Percentiles rank a stretch among this genome's conserved stretches.
Evolutionary conservation across 2,888 invertebrate species (phyloP).

Genomic region (Plebejus argus): DNA sequence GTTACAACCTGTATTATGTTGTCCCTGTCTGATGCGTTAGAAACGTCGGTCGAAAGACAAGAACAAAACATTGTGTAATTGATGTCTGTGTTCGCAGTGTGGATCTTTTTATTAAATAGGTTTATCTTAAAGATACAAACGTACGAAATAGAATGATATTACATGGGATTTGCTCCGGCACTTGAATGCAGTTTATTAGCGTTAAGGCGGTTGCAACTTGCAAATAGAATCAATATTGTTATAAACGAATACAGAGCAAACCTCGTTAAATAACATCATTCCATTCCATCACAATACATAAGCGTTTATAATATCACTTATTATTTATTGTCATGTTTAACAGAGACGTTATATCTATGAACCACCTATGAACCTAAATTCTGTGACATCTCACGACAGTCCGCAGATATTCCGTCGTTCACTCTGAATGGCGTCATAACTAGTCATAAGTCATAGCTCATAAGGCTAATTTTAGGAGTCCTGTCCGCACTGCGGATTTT

Average conservation of each 20-base stretch:
- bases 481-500: too few species aligned
- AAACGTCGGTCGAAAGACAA: too few species aligned
- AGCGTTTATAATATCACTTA: conserved; percentile 13
- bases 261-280: neutral
- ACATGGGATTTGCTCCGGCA: neutral
- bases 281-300: neutral
- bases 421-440: neutral
- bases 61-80: neutral
- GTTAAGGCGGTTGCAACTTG: neutral
- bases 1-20: too few species aligned
- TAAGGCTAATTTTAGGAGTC: too few species aligned
- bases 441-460: too few species aligned
- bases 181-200: too few species aligned
- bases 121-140: neutral
- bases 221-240: neutral
- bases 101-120: neutral
- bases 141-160: neutral
- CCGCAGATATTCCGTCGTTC: neutral
- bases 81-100: neutral
- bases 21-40: too few species aligned
- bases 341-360: neutral
- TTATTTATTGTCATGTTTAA: neutral
- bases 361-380: too few species aligned
- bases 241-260: too few species aligned
- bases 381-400: neutral